Evolutionary conservation across 2,888 invertebrate genomes (phyloP).

Genomic region (Graphium colonna): DNA sequence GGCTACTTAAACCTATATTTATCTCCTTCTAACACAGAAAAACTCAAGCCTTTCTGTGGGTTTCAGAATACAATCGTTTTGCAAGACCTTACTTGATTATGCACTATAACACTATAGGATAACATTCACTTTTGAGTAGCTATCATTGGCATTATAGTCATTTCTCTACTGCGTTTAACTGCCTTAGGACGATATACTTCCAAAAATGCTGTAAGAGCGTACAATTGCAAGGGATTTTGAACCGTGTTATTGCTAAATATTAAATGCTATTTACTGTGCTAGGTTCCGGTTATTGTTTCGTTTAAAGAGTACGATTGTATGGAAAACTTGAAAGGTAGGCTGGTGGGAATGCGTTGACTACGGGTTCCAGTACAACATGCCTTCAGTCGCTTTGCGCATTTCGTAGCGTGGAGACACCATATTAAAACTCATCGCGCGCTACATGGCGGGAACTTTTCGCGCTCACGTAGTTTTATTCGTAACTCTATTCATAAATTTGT

Average conservation of each 20-base stretch:
- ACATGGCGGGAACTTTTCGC: conserved; percentile 69
- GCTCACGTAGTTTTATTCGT: conserved; percentile 52
- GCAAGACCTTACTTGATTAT: conserved; percentile 31
- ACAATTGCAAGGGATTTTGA: neutral
- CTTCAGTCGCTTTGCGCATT: conserved; percentile 71
- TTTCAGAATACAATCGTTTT: conserved; percentile 51
- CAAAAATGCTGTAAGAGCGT: conserved; percentile 1
- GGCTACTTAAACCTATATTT: conserved; percentile 66
- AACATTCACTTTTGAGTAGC: conserved; percentile 8
- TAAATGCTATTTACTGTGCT: conserved; percentile 10
- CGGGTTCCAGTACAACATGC: conserved; percentile 54
- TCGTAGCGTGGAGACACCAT: conserved; percentile 56
- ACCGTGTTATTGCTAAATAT: neutral
- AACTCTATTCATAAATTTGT: conserved; percentile 12
- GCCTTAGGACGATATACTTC: conserved; percentile 1
- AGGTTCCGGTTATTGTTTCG: conserved; percentile 28
- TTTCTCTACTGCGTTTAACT: neutral
- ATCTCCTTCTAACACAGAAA: conserved; percentile 70
- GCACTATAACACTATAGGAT: neutral
- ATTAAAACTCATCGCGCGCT: conserved; percentile 40
- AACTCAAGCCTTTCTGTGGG: conserved; percentile 60
- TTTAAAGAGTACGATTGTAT: conserved; percentile 27
- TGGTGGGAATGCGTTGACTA: conserved; percentile 59
- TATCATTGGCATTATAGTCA: neutral
- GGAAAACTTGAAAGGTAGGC: conserved; percentile 73